These are phyloP conservation scores for Urocyon cinereoargenteus DNA, from an alignment of 2,797 vertebrate genomes.

Conservation along the genomic window DNA sequence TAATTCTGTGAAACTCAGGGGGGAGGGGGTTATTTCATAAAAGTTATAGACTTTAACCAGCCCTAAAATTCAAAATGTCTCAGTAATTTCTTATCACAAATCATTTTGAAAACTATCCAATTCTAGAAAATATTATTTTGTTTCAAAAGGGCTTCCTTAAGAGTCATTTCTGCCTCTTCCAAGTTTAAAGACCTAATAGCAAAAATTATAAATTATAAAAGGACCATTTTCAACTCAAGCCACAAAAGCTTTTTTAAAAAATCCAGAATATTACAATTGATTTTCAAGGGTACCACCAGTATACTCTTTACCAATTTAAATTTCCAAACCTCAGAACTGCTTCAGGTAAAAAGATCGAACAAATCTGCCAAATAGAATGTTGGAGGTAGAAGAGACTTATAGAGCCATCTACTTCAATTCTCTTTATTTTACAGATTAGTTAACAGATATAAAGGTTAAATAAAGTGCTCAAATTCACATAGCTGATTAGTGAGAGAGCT, in stretches of 20 bases:
- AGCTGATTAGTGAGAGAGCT: neutral
- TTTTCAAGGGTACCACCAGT: conserved; percentile 45
- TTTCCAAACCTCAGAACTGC: conserved; percentile 21
- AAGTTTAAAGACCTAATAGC: conserved; percentile 41
- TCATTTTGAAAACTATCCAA: conserved; percentile 59
- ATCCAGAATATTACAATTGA: neutral
- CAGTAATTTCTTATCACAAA: conserved; percentile 18
- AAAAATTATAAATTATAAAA: conserved; percentile 46
- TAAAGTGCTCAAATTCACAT: conserved; percentile 41
- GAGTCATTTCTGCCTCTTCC: conserved; percentile 23
- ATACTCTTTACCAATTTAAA: conserved; percentile 32
- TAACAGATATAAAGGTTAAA: neutral
- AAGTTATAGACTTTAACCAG: conserved; percentile 28
- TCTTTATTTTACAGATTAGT: conserved; percentile 35
- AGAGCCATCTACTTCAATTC: conserved; percentile 28
- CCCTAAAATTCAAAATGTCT: conserved; percentile 1
- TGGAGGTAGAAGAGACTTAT: neutral
- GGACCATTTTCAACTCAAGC: conserved; percentile 2
- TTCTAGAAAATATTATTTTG: conserved; percentile 41
- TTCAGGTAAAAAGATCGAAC: conserved; percentile 17
- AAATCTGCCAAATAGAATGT: neutral
- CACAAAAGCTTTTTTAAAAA: neutral
- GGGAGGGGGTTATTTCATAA: neutral
- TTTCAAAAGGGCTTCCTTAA: neutral
- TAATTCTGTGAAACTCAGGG: neutral